These are phyloP conservation scores for Sitophilus oryzae DNA, from an alignment of 1,140 invertebrate genomes.

Conservation along the genomic window DNA sequence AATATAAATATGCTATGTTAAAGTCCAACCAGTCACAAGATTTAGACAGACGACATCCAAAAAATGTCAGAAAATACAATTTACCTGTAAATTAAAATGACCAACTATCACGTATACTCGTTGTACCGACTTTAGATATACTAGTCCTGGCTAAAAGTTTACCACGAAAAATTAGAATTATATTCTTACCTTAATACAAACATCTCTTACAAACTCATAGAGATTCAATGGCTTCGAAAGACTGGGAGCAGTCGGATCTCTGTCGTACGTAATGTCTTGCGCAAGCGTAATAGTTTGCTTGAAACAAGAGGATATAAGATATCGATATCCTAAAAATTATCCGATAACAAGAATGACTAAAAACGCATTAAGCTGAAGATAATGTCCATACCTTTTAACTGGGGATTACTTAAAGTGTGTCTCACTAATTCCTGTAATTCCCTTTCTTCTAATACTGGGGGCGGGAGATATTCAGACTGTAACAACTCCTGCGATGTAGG, in stretches of 20 bases:
- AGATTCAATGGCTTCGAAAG: slow-evolving; percentile 28
- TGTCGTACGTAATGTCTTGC: slow-evolving; percentile 71
- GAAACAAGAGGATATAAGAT: slow-evolving; percentile 65
- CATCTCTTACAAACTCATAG: slow-evolving; percentile 35
- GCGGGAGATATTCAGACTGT: slow-evolving; percentile 73
- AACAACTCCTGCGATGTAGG: slow-evolving; percentile 81
- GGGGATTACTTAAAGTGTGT: slow-evolving; percentile 69
- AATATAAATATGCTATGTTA: too few species aligned
- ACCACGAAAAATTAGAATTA: too few species aligned
- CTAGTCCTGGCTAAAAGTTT: too few species aligned
- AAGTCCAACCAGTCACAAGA: too few species aligned
- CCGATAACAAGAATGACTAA: too few species aligned
- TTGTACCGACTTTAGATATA: too few species aligned
- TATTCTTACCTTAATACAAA: slow-evolving; percentile 32
- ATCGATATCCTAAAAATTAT: slow-evolving; percentile 54
- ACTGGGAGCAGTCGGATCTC: slow-evolving; percentile 48
- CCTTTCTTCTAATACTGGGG: slow-evolving; percentile 68
- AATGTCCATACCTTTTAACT: slow-evolving; percentile 70
- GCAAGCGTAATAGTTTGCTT: slow-evolving; percentile 59
- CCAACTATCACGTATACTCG: too few species aligned
- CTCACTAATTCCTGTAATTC: slow-evolving; percentile 71
- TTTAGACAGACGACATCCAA: too few species aligned
- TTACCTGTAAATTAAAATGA: too few species aligned
- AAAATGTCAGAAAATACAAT: too few species aligned
- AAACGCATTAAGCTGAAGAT: too few species aligned